phyloP scores from a whole-genome alignment of 2,888 invertebrate genomes.

The Tholera decimalis region DNA sequence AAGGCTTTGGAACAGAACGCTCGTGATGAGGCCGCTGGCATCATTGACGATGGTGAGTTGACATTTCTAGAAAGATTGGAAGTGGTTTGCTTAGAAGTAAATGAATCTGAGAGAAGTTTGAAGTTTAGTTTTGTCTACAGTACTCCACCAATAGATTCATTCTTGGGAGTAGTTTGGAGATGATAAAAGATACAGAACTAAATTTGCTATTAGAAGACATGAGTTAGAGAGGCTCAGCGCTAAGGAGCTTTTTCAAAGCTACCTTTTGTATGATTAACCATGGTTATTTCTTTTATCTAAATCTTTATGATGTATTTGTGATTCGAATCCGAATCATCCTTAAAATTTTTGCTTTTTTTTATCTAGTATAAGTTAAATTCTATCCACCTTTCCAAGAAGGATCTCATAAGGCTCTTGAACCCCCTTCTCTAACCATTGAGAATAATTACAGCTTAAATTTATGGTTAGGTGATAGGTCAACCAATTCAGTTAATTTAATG shows the following conservation, averaged over 20 bases:
- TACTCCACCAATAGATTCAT: too few relatives aligned
- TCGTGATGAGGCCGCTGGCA: conserved; percentile 91
- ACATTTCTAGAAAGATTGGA: conserved; percentile 22
- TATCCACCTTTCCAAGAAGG: not conserved
- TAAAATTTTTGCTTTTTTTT: too few relatives aligned
- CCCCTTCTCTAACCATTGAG: not conserved
- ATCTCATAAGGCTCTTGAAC: too few relatives aligned
- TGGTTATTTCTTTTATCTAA: not conserved
- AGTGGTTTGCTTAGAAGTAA: not conserved
- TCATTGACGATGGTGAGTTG: conserved; percentile 89
- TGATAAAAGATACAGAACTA: not conserved
- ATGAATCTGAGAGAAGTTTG: not conserved
- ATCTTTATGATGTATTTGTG: too few relatives aligned
- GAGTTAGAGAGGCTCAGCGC: too few relatives aligned
- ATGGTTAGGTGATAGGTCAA: not conserved
- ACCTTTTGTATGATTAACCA: not conserved
- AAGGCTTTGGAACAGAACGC: conserved; percentile 90
- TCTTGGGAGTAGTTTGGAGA: not conserved
- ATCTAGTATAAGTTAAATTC: too few relatives aligned
- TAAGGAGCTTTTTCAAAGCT: not conserved
- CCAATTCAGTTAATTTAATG: not conserved
- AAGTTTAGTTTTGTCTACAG: too few relatives aligned
- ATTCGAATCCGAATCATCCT: not conserved
- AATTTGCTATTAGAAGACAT: not conserved
- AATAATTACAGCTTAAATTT: not conserved